Percentiles rank a stretch among this genome's conserved stretches.
Evolutionary conservation across 2,113 vertebrate genomes (phyloP).

Genomic region (Phrynosoma blainvillii): DNA sequence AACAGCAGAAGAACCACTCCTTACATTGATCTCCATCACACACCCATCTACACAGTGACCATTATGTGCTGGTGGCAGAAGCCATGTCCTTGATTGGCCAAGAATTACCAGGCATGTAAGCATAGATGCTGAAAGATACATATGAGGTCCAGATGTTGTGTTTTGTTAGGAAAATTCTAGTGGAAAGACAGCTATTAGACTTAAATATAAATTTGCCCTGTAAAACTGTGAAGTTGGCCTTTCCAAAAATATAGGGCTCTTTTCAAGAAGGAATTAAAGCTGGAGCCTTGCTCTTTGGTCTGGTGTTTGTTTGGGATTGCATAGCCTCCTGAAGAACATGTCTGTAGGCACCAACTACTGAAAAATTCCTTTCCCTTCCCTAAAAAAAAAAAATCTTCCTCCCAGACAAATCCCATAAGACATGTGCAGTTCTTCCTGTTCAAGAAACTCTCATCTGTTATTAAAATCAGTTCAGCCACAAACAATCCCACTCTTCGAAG

Average conservation of each 20-base stretch:
- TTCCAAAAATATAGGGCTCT: too few species aligned
- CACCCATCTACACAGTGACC: too few species aligned
- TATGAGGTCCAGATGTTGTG: background rate
- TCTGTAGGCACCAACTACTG: background rate
- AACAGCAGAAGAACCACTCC: too few species aligned
- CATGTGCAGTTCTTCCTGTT: background rate
- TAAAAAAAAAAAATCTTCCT: constrained; percentile 16
- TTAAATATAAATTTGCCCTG: background rate
- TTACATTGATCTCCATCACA: too few species aligned
- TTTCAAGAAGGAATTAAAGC: background rate
- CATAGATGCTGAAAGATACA: background rate
- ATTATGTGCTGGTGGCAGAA: too few species aligned
- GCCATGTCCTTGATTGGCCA: background rate
- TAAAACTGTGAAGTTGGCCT: background rate
- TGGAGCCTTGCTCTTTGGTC: background rate
- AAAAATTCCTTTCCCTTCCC: background rate
- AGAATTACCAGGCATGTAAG: background rate
- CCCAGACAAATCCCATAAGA: constrained; percentile 15
- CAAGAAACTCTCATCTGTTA: constrained; percentile 38
- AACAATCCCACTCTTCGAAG: constrained; percentile 40
- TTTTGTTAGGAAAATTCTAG: background rate
- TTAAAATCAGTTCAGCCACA: constrained; percentile 48
- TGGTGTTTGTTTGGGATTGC: background rate
- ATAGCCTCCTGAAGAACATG: constrained; percentile 22
- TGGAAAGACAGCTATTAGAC: background rate